Percentiles rank a stretch among this genome's conserved stretches.
These are phyloP conservation scores for Gasterosteus aculeatus DNA, from an alignment of 2,113 vertebrate species.

Conservation along the genomic window DNA sequence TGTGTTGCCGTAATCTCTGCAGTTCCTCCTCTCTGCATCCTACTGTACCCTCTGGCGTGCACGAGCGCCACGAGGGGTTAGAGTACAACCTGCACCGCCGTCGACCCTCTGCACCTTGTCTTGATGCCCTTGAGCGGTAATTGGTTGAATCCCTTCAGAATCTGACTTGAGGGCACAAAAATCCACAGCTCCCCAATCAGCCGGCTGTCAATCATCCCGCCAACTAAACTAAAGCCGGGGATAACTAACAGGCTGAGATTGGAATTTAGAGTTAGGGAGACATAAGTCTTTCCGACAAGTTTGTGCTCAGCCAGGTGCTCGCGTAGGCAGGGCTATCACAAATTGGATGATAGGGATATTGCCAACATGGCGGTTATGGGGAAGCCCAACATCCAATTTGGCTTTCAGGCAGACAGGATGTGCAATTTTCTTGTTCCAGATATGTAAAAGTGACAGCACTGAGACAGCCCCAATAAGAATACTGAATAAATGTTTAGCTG, in stretches of 20 bases:
- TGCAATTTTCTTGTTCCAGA: slow-evolving; percentile 48
- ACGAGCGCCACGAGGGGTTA: slow-evolving; percentile 49
- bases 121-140: slow-evolving; percentile 79
- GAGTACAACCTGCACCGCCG: slow-evolving; percentile 59
- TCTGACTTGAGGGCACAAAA: slow-evolving; percentile 75
- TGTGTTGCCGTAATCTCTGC: slow-evolving; percentile 56
- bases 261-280: slow-evolving; percentile 73
- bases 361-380: slow-evolving; percentile 46
- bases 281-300: slow-evolving; percentile 73
- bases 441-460: slow-evolving; percentile 39
- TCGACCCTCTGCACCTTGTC: slow-evolving; percentile 67
- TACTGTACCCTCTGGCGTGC: slow-evolving; percentile 56
- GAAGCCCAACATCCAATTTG: slow-evolving; percentile 58
- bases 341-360: slow-evolving; percentile 63
- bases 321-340: slow-evolving; percentile 53
- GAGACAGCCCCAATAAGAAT: neutral
- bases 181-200: slow-evolving; percentile 75
- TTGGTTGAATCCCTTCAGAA: slow-evolving; percentile 77
- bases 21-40: slow-evolving; percentile 42
- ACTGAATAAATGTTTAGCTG: slow-evolving; percentile 20
- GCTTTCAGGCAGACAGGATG: slow-evolving; percentile 31
- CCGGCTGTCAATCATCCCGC: slow-evolving; percentile 74
- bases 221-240: slow-evolving; percentile 70
- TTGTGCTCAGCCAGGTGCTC: slow-evolving; percentile 65
- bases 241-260: slow-evolving; percentile 74